Evolutionary conservation across 2,113 vertebrate genomes (phyloP), one percentile per base, ranked within the genome.

Genomic region (Phoxinus phoxinus): DNA sequence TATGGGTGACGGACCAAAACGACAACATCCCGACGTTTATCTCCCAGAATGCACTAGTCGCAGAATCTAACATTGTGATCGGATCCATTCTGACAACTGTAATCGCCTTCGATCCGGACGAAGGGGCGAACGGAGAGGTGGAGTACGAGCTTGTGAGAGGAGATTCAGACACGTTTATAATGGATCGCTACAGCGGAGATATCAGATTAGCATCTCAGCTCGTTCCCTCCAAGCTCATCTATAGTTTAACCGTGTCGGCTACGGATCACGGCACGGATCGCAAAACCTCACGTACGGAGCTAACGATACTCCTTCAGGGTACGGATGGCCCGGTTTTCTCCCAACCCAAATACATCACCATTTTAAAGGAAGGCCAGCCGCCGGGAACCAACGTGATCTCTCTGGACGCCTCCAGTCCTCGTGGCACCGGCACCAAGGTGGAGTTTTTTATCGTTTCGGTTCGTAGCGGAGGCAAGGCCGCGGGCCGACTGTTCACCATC

Each of bases 371-470:
- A 86, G 98, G 98, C 0, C 97, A 99, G 63, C 98, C 98, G 5
- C 95, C 98, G 0, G 98, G 98, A 69, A 99, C 97, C 19, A 96
- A 96, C 0, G 98, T 99, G 73, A 97, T 99, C 83, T 97, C 97
- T 0, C 94, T 99, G 65, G 97, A 97, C 15, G 97, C 97, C 0
- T 93, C 96, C 0, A 98, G 97, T 87, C 95, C 96, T 0, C 93
- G 96, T 21, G 97, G 97, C 63, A 93, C 96, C 0, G 94, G 93
- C 19, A 93, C 93, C 30, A 95, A 94, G 76, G 96, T 99, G 95
- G 98, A 99, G 91, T 99, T 98, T 91, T 99, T 97, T 86, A 98
- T 99, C 0, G 97, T 99, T 84, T 96, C 97, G 0, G 96, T 98
- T 0, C 96, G 94, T 1, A 96, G 97, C 0, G 95, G 95, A 0